Evolutionary conservation across 2,797 vertebrate species (phyloP), one percentile per base, ranked within the genome.

Genomic region (Myotis planiceps): DNA sequence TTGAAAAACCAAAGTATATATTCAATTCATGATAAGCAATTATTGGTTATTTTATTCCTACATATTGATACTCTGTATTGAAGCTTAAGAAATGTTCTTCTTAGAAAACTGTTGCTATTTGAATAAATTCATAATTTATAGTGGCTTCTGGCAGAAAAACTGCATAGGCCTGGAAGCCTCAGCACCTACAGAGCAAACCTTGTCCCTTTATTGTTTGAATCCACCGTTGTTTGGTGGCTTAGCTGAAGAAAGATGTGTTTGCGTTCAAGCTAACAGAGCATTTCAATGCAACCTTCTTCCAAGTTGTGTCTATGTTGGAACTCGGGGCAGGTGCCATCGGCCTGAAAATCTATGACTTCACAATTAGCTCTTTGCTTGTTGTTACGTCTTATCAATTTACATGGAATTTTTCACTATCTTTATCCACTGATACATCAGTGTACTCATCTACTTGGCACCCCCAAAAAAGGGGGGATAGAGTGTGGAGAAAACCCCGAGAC

Each of bases 21-120:
- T 39, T 76, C 69, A 79, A 19, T 5, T 86, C 81, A 25, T 2
- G 63, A 29, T 80, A 68, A 76, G 34, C 42, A 39, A 63, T 92
- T 86, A 78, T 74, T 72, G 60, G 29, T 89, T 78, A 55, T 88
- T 90, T 93, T 88, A 79, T 74, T 91, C 55, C 37, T 68, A 3
- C 39, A 15, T 32, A 2, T 69, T 55, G 53, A 47, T 65, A 5
- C 88, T 72, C 55, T 58, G 1, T 87, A 74, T 72, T 89, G 42
- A 93, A 86, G 37, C 45, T 78, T 74, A 75, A 66, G 53, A 81
- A 58, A 71, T 83, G 5, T 79, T 82, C 34, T 74, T 87, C 32
- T 47, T 49, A 65, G 69, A 32, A 76, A 63, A 78, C 29, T 69
- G 6, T 51, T 90, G 53, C n/a, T 63, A 23, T 74, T 75, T 81